Conservation (phyloP, 2,113 vertebrate species). For the Toxotes chatareus region DNA sequence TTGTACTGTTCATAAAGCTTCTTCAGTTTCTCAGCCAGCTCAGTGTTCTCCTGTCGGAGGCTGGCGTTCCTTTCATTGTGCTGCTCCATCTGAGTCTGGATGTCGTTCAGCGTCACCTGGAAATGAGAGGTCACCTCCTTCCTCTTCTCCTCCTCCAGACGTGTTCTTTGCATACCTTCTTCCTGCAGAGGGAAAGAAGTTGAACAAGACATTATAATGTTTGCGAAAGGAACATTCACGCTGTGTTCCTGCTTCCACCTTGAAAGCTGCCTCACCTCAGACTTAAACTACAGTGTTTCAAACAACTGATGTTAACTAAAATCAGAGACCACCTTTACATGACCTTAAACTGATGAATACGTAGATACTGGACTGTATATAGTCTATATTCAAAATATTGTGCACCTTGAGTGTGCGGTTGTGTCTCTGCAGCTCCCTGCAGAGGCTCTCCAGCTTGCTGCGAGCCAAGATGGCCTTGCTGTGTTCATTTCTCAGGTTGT, state of each 20-base stretch:
- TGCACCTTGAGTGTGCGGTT: conserved; percentile 96
- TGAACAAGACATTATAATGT: neutral
- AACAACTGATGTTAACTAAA: neutral
- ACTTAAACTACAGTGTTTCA: neutral
- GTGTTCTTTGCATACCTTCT: conserved; percentile 93
- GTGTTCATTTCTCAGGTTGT: conserved; percentile 94
- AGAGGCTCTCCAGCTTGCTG: conserved; percentile 97
- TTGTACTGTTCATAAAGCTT: conserved; percentile 98
- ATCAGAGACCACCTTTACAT: neutral
- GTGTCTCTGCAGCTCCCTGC: conserved; percentile 96
- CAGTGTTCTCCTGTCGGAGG: conserved; percentile 95
- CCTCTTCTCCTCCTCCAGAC: conserved; percentile 96
- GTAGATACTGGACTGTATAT: neutral
- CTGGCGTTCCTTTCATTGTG: conserved; percentile 96
- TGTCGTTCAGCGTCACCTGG: conserved; percentile 96
- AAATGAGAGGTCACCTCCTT: conserved; percentile 98
- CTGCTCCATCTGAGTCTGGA: conserved; percentile 98
- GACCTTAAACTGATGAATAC: neutral
- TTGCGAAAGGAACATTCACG: no score
- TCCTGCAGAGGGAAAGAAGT: conserved; percentile 82
- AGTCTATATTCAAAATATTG: neutral
- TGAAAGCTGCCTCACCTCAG: neutral
- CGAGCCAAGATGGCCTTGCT: conserved; percentile 97
- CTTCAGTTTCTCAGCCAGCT: conserved; percentile 95
- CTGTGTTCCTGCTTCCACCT: no score